Evolutionary conservation across 2,888 invertebrate genomes (phyloP), one percentile per base, ranked within the genome.

Genomic region (Watsonalla binaria): DNA sequence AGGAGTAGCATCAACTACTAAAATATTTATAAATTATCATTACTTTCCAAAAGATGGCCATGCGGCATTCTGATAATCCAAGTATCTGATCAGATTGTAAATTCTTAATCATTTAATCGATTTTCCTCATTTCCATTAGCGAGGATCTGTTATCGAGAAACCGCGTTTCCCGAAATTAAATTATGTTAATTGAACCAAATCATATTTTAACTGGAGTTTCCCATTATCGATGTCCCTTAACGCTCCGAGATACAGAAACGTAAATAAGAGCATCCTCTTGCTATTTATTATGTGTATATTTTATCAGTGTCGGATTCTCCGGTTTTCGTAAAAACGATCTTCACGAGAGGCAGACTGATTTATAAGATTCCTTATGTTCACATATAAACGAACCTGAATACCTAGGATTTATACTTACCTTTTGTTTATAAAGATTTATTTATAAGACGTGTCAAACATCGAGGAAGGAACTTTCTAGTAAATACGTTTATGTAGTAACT

Each of bases 231-330:
- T 37, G 48, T 37, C 8, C 4, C 5, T 37, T 39, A 35, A 13
- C 47, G 47, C 47, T 13, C 13, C 34, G 11, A 6, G 15, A 14
- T 15, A 37, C 11, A 39, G n/a, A 11, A 15, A 49, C 15, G 49
- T 37, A 39, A 39, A 49, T 49, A 49, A 49, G 13, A 37, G 37
- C 13, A 35, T 11, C 13, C 47, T 35, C 13, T 35, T 48, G 34
- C 47, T 35, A 47, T 33, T 34, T 33, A 47, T 47, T 47, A 47
- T 47, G 34, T 34, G 47, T 47, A 47, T 47, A 47, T 46, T 46
- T 46, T 46, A 46, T 33, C 24, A 47, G 33, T 47, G 5, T 11
- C 11, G 47, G 33, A 47, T 33, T 33, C 5, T 24, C 47, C 33
- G 34, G 47, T 47, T 34, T 34, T 34, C 6, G 47, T 33, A 47